A percentile compares a stretch with the other conserved stretches of the same genome.
Evolutionary conservation across 92 coral and sea anemone genomes (phyloP).

Genomic region (Virgularia gustaviana): DNA sequence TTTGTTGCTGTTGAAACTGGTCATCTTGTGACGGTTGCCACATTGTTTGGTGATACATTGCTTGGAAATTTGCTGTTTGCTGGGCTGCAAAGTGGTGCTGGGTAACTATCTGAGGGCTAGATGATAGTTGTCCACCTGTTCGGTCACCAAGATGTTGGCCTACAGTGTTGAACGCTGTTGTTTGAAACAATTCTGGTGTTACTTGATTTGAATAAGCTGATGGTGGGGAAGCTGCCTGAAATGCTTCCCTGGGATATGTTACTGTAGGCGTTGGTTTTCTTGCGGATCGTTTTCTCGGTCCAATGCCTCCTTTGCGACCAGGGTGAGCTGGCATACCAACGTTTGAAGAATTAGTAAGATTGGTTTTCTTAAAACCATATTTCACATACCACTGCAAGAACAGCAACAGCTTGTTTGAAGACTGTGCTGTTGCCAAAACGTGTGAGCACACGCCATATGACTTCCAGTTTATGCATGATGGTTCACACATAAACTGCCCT

Average conservation of each 20-base stretch:
- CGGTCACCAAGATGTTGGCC: too few relatives aligned
- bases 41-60: too few relatives aligned
- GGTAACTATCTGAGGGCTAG: too few relatives aligned
- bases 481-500: slow-evolving; percentile 44
- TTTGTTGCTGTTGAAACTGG: too few relatives aligned
- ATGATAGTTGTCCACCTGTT: too few relatives aligned
- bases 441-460: slow-evolving; percentile 43
- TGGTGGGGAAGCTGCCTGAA: too few relatives aligned
- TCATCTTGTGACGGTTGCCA: too few relatives aligned
- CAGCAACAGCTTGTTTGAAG: slow-evolving; percentile 17
- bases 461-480: slow-evolving; percentile 43
- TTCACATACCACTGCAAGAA: slow-evolving; percentile 31
- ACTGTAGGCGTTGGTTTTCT: slow-evolving; percentile 5
- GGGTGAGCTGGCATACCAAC: slow-evolving; percentile 53
- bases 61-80: too few relatives aligned
- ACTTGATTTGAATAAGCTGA: too few relatives aligned
- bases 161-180: not conserved
- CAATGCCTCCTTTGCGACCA: slow-evolving; percentile 46
- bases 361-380: not conserved
- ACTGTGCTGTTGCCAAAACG: slow-evolving; percentile 45
- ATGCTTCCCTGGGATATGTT: not conserved
- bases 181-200: too few relatives aligned
- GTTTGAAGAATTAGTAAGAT: slow-evolving; percentile 36
- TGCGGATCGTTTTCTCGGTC: slow-evolving; percentile 10
- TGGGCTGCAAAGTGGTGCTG: too few relatives aligned